These are phyloP conservation scores for Varanus salvator DNA, from an alignment of 2,113 vertebrate genomes.

Conservation along the genomic window DNA sequence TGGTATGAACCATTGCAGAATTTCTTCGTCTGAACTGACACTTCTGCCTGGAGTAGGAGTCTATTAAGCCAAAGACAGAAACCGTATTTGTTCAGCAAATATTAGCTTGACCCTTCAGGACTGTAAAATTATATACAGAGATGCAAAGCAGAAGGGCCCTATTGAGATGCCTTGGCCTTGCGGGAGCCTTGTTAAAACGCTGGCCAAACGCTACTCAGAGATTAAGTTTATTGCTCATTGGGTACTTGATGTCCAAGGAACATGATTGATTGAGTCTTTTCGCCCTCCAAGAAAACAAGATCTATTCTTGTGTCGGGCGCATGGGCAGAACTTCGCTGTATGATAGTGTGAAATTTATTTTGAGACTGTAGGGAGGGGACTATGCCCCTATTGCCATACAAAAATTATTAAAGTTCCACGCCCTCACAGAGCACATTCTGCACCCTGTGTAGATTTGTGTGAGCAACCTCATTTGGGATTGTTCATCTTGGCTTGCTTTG, in stretches of 20 bases:
- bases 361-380: neutral
- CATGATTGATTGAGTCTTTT: neutral
- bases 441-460: no score
- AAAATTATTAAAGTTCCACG: no score
- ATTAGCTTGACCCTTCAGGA: neutral
- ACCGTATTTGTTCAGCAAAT: slow-evolving; percentile 52
- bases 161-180: neutral
- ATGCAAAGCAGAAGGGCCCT: slow-evolving; percentile 3
- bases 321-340: neutral
- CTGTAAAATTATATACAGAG: neutral
- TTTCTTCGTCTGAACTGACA: slow-evolving; percentile 51
- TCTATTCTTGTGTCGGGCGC: neutral
- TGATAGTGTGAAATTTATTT: neutral
- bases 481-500: no score
- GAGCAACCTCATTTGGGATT: neutral
- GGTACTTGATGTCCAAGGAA: neutral
- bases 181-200: neutral
- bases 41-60: slow-evolving; percentile 56
- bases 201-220: neutral
- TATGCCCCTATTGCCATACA: neutral
- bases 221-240: neutral
- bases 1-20: slow-evolving; percentile 42
- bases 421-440: no score
- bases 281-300: neutral
- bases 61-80: slow-evolving; percentile 62